Base-by-base conservation (phyloP, 2,888 invertebrate genomes). In the Conchocele bisecta region DNA sequence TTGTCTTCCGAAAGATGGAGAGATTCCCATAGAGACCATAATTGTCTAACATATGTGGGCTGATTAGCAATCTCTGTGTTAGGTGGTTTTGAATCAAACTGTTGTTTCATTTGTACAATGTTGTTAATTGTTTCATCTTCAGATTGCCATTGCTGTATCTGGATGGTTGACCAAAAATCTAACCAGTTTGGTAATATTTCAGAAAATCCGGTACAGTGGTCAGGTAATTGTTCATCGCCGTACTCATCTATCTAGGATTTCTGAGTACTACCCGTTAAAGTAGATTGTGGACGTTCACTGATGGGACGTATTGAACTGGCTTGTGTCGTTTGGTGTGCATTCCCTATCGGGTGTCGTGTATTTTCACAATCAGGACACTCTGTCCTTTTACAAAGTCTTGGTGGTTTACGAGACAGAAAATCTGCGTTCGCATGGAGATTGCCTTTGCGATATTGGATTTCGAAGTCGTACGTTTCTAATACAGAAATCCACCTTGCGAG, bases 401-500 rank as follows among this genome's bases (percentile, higher is more conserved):
- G 41, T 42, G 39, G 37, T 20, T 15, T 31, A 4, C 60, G 7
- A 24, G 37, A 39, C 15, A 64, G 22, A 11, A 37, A 29, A 15
- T 64, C 64, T 11, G 56, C 64, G 48, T 64, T 64, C 9, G 35
- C 17, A 37, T 64, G 48, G 15, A 33, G 29, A 11, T 29, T 26
- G 28, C 57, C 58, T 22, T 29, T 26, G 3, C 57, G 29, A 13
- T 41, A 65, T 6, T 37, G 6, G 2, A 65, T 50, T 13, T 65
- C 33, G 17, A n/a, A 61, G 3, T 53, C 57, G 29, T 50, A 65
- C 20, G 50, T 15, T n/a, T 28, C 59, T 24, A 48, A 24, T 11
- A 59, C 26, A 37, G 20, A 28, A 33, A 59, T n/a, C 58, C 44
- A 65, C 1, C 64, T 29, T n/a, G 57, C 64, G 22, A 65, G 13